Conservation (phyloP, 2,888 invertebrate species). For the Chloroclystis v-ata region DNA sequence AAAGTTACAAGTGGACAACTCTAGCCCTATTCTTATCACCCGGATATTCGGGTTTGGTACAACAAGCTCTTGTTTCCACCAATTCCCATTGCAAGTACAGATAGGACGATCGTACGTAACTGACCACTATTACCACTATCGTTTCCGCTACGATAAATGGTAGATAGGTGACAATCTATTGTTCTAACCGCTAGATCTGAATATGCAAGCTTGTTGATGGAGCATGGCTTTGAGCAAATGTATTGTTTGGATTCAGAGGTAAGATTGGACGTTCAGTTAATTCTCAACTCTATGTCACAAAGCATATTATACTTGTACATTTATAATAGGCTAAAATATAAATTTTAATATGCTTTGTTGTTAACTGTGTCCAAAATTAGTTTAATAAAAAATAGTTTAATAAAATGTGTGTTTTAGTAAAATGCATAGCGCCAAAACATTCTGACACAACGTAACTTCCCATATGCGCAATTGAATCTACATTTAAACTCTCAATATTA, state of each 20-base stretch:
- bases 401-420: no score
- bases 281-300: no score
- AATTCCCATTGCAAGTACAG: constrained; percentile 52
- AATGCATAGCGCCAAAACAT: no score
- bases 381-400: no score
- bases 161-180: constrained; percentile 60
- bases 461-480: no score
- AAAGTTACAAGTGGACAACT: constrained; percentile 29
- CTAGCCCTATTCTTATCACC: constrained; percentile 25
- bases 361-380: no score
- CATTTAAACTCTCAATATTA: no score
- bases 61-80: constrained; percentile 34
- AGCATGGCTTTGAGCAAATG: constrained; percentile 14
- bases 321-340: no score
- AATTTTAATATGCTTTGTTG: no score
- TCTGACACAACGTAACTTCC: no score
- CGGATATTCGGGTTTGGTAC: constrained; percentile 18
- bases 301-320: no score
- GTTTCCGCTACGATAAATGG: constrained; percentile 63
- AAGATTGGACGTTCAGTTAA: background rate
- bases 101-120: constrained; percentile 59
- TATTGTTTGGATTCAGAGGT: background rate
- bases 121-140: constrained; percentile 69
- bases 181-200: constrained; percentile 42
- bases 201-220: constrained; percentile 19